Percentiles rank a stretch among this genome's conserved stretches.
Conservation (phyloP, 2,888 invertebrate genomes). For the Buathra laborator region DNA sequence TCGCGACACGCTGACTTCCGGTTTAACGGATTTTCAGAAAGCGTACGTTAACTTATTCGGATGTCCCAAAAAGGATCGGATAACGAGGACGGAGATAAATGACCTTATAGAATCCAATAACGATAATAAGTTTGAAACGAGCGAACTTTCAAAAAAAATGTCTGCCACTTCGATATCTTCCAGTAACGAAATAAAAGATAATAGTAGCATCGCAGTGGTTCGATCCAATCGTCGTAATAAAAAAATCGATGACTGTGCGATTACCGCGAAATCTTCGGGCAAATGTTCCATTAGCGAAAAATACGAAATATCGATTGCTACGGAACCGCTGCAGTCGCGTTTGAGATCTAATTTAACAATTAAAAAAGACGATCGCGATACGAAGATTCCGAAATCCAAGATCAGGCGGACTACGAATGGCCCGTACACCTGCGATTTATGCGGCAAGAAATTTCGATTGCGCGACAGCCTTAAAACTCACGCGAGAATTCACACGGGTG, state of each 20-base stretch:
- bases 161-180: background rate
- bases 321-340: background rate
- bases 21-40: constrained; percentile 67
- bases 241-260: background rate
- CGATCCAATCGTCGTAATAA: background rate
- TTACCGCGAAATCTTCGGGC: background rate
- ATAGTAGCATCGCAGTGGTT: background rate
- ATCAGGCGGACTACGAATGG: constrained; percentile 28
- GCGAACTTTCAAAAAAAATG: background rate
- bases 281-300: background rate
- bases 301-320: background rate
- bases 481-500: constrained; percentile 74
- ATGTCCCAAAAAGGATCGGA: background rate
- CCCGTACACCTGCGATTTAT: constrained; percentile 71
- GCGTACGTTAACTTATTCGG: constrained; percentile 55
- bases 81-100: background rate
- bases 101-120: background rate
- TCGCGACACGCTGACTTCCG: constrained; percentile 24
- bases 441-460: constrained; percentile 73
- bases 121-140: background rate
- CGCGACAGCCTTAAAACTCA: constrained; percentile 74
- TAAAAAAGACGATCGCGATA: background rate
- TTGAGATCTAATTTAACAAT: background rate
- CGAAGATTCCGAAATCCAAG: background rate
- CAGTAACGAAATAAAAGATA: background rate